phyloP scores from a whole-genome alignment of 1,140 invertebrate species.

The Ooceraea biroi region DNA sequence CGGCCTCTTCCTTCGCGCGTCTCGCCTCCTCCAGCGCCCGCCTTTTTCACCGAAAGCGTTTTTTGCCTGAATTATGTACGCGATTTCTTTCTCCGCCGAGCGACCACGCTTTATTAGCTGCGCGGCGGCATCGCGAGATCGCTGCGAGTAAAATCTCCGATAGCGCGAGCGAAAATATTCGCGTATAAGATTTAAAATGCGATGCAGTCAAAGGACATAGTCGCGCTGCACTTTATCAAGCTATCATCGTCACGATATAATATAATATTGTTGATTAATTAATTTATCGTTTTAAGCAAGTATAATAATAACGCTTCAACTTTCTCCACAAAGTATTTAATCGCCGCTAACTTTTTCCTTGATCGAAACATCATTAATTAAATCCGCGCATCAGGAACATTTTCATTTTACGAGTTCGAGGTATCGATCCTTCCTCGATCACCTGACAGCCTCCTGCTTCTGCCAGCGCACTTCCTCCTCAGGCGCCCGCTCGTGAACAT shows the following conservation, averaged over 20 bases:
- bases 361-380: neutral
- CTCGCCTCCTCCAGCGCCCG: constrained; percentile 61
- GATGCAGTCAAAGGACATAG: too few species aligned
- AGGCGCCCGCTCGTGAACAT: constrained; percentile 16
- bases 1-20: constrained; percentile 69
- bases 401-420: neutral
- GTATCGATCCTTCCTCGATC: neutral
- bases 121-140: neutral
- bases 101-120: neutral
- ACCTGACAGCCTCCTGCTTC: constrained; percentile 76
- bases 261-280: too few species aligned
- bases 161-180: constrained; percentile 1
- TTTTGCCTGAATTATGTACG: constrained; percentile 14
- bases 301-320: neutral
- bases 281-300: neutral
- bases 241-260: too few species aligned
- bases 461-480: constrained; percentile 67
- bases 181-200: neutral
- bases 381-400: neutral
- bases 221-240: too few species aligned
- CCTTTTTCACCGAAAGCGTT: constrained; percentile 61
- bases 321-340: neutral
- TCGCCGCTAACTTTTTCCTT: neutral
- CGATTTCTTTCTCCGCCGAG: neutral
- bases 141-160: constrained; percentile 2